These are phyloP conservation scores for Choristoneura fumiferana DNA, from an alignment of 1,140 invertebrate species.

Conservation along the genomic window DNA sequence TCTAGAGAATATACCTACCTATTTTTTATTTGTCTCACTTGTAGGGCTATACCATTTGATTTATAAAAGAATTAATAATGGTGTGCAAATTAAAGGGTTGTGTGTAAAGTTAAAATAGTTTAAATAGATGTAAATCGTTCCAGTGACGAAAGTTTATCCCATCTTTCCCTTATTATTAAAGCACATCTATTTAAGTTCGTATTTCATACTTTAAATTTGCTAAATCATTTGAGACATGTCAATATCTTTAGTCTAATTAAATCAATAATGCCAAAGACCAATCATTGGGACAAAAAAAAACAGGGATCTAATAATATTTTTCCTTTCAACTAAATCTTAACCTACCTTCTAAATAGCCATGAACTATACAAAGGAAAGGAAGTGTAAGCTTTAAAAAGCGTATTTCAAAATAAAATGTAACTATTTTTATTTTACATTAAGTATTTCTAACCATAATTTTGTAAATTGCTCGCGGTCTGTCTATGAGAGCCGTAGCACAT, in stretches of 20 bases:
- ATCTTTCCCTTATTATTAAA: slow-evolving; percentile 44
- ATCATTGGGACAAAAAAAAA: slow-evolving; percentile 66
- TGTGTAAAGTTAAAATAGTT: slow-evolving; percentile 76
- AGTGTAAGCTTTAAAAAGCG: slow-evolving; percentile 61
- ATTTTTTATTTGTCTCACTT: slow-evolving; percentile 33
- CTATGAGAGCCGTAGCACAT: slow-evolving; percentile 37
- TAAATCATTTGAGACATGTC: slow-evolving; percentile 38
- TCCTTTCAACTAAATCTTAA: slow-evolving; percentile 42
- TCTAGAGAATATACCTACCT: slow-evolving; percentile 56
- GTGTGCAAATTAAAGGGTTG: slow-evolving; percentile 78
- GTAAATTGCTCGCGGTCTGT: slow-evolving; percentile 42
- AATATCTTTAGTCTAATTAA: slow-evolving; percentile 52
- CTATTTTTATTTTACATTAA: slow-evolving; percentile 64
- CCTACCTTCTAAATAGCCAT: slow-evolving; percentile 48
- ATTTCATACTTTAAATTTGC: slow-evolving; percentile 28
- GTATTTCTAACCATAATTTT: slow-evolving; percentile 59
- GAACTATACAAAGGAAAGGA: slow-evolving; percentile 29
- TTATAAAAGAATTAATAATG: slow-evolving; percentile 63
- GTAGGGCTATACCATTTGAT: slow-evolving; percentile 51
- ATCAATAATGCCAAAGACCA: slow-evolving; percentile 72
- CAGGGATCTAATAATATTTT: slow-evolving; percentile 70
- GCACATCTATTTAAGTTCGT: slow-evolving; percentile 51
- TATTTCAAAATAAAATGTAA: slow-evolving; percentile 46
- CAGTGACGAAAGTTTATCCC: slow-evolving; percentile 52
- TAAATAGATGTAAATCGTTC: slow-evolving; percentile 70